These are phyloP conservation scores for Colletes collaris DNA, from an alignment of 2,888 invertebrate genomes.

Conservation along the genomic window DNA sequence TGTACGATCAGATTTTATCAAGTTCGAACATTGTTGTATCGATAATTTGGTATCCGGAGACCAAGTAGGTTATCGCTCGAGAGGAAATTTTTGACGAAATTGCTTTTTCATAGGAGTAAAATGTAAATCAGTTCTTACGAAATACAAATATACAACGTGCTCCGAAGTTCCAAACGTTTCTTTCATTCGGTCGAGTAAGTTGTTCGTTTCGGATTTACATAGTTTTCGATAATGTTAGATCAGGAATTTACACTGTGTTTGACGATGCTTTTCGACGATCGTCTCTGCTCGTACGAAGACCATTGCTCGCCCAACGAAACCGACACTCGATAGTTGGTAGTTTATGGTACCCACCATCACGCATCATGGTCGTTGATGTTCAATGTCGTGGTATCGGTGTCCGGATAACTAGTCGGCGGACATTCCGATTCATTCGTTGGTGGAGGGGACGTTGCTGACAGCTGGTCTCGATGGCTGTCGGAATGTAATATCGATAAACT, in stretches of 20 bases:
- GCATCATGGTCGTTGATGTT: constrained; percentile 64
- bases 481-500: constrained; percentile 71
- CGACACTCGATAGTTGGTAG: constrained; percentile 49
- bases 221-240: neutral
- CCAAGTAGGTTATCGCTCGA: too few relatives aligned
- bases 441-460: constrained; percentile 63
- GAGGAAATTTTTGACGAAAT: too few relatives aligned
- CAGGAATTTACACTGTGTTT: neutral
- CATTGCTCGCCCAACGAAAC: constrained; percentile 37
- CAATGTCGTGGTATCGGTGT: constrained; percentile 69
- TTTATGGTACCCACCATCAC: constrained; percentile 37
- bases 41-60: too few relatives aligned
- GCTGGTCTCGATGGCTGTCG: constrained; percentile 63
- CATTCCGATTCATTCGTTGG: constrained; percentile 77
- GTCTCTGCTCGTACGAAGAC: neutral
- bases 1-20: too few relatives aligned
- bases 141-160: too few relatives aligned
- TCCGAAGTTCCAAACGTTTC: too few relatives aligned
- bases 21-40: too few relatives aligned
- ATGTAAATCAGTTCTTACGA: too few relatives aligned
- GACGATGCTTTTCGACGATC: too few relatives aligned
- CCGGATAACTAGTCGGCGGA: constrained; percentile 73
- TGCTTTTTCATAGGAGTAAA: too few relatives aligned
- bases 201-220: neutral
- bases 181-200: too few relatives aligned